Conservation (phyloP, 1,140 invertebrate genomes). For the Solenopsis invicta region DNA sequence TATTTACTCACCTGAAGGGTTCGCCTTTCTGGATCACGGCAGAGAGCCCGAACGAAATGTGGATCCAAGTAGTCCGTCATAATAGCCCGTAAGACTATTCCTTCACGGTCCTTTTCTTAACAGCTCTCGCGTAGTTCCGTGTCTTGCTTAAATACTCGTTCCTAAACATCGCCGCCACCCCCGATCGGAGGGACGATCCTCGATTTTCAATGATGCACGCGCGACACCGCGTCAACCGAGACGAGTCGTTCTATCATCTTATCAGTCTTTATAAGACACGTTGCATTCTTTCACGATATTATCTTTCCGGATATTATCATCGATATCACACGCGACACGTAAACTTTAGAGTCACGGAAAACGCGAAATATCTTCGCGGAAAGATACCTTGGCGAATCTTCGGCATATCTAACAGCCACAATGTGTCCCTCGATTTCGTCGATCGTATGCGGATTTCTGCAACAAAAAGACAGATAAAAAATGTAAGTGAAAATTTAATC, state of each 20-base stretch:
- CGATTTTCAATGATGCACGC: neutral
- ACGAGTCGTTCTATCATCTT: neutral
- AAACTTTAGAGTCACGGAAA: constrained; percentile 12
- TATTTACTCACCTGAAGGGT: constrained; percentile 87
- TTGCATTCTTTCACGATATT: constrained; percentile 20
- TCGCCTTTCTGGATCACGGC: constrained; percentile 89
- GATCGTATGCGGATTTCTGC: constrained; percentile 17
- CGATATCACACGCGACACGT: neutral
- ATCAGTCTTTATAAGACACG: neutral
- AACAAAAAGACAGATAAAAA: constrained; percentile 25
- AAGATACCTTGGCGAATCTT: neutral
- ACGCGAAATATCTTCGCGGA: neutral
- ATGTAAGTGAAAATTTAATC: neutral
- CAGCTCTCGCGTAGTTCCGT: constrained; percentile 58
- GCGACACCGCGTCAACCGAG: neutral
- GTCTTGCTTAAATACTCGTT: constrained; percentile 56
- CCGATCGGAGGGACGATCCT: constrained; percentile 30
- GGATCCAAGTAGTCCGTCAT: constrained; percentile 89
- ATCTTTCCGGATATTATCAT: neutral
- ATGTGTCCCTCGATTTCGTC: neutral
- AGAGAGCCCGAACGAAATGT: constrained; percentile 89
- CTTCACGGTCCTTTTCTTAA: constrained; percentile 64
- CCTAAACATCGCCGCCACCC: constrained; percentile 65
- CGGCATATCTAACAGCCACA: neutral
- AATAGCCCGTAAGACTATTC: constrained; percentile 80